A percentile compares a stretch with the other conserved stretches of the same genome.
Conservation (phyloP, 2,797 vertebrate species). For the Molossus molossus region DNA sequence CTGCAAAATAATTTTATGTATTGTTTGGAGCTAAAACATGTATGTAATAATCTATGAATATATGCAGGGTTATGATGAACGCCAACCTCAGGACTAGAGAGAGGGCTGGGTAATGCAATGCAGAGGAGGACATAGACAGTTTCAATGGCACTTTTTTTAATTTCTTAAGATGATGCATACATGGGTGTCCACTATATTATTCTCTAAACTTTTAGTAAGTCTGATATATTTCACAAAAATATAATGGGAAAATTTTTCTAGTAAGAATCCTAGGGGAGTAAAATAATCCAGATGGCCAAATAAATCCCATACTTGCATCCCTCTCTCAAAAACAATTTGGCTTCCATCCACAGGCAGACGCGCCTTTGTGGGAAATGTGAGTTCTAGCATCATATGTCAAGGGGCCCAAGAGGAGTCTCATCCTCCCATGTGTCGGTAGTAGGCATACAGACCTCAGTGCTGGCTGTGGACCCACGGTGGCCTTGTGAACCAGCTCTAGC, state of each 20-base stretch:
- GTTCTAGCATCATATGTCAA: background rate
- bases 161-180: background rate
- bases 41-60: background rate
- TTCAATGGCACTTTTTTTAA: background rate
- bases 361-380: background rate
- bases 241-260: background rate
- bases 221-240: constrained; percentile 38
- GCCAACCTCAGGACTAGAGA: background rate
- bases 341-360: background rate
- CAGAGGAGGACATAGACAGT: background rate
- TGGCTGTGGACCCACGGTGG: background rate
- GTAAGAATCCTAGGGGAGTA: background rate
- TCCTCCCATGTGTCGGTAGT: background rate
- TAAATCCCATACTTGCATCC: background rate
- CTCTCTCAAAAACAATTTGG: background rate
- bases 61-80: background rate
- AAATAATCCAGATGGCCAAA: background rate
- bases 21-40: background rate
- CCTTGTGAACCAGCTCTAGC: background rate
- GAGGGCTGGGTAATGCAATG: background rate
- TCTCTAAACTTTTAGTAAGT: constrained; percentile 31
- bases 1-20: background rate
- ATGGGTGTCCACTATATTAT: constrained; percentile 9
- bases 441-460: background rate
- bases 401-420: background rate